Conservation (phyloP, 1,140 invertebrate species). For the Lepidostoma basale region DNA sequence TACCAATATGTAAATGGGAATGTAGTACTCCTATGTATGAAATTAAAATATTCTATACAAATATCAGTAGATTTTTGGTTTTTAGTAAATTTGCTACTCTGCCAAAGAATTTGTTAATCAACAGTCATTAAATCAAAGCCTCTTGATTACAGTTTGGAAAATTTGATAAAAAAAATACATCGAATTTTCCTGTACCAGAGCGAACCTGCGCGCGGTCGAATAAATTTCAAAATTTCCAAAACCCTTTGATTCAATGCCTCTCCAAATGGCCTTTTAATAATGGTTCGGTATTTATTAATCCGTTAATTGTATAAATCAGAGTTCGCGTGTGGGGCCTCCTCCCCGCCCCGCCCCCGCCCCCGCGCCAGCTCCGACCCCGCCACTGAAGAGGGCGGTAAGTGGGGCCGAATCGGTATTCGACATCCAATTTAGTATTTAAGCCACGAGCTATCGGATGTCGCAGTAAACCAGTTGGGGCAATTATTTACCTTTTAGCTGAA, state of each 20-base stretch:
- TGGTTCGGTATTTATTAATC: conserved; percentile 27
- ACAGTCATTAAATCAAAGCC: too few species aligned
- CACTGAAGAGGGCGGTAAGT: conserved; percentile 14
- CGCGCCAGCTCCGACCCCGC: background rate
- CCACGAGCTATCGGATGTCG: conserved; percentile 46
- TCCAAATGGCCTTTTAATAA: conserved; percentile 31
- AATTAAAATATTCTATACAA: too few species aligned
- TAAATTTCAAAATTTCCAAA: conserved; percentile 22
- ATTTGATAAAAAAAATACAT: background rate
- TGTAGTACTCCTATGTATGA: too few species aligned
- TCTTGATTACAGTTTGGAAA: too few species aligned
- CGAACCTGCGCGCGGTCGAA: conserved; percentile 1
- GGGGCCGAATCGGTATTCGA: conserved; percentile 35
- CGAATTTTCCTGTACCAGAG: background rate
- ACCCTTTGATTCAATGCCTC: conserved; percentile 28
- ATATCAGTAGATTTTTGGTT: too few species aligned
- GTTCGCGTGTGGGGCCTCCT: conserved; percentile 7
- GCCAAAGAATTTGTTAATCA: too few species aligned
- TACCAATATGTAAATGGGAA: too few species aligned
- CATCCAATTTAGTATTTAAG: conserved; percentile 45
- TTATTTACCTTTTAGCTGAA: conserved; percentile 47
- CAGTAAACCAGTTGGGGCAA: conserved; percentile 46
- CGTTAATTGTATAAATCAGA: conserved; percentile 31
- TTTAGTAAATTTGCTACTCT: too few species aligned
- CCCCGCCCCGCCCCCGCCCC: background rate